phyloP scores from a whole-genome alignment of 2,113 vertebrate genomes.

The Semnornis frantzii region DNA sequence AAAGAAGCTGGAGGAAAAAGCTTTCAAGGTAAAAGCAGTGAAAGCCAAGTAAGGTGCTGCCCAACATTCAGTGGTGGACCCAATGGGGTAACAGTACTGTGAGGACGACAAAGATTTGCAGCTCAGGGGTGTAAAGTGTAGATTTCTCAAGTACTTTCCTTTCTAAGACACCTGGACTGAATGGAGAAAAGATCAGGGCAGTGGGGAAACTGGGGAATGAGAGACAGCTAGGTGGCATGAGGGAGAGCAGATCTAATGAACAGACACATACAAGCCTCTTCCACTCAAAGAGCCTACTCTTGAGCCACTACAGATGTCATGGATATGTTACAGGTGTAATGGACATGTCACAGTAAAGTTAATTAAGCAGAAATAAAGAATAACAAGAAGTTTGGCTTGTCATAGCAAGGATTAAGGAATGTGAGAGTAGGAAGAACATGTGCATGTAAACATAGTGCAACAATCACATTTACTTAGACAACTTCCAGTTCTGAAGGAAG shows the following conservation, averaged over 20 bases:
- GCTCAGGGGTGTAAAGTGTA: background rate
- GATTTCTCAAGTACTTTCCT: background rate
- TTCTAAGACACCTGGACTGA: background rate
- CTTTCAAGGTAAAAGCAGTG: background rate
- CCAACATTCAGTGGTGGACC: background rate
- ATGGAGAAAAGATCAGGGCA: background rate
- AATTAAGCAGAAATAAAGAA: background rate
- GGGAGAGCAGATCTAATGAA: background rate
- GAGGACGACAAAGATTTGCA: background rate
- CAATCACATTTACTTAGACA: background rate
- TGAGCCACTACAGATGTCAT: fast-evolving
- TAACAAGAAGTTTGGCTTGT: background rate
- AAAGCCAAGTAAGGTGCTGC: background rate
- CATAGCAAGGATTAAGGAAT: background rate
- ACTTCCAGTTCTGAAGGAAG: background rate
- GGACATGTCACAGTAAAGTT: fast-evolving
- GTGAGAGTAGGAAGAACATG: background rate
- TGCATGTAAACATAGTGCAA: background rate
- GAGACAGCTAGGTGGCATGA: background rate
- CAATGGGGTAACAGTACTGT: fast-evolving
- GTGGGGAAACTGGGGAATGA: background rate
- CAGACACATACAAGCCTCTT: background rate
- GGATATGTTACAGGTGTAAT: fast-evolving
- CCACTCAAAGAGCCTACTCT: background rate
- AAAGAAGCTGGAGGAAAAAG: background rate